phyloP scores from a whole-genome alignment of 2,113 vertebrate species.

The Chaetodon auriga region DNA sequence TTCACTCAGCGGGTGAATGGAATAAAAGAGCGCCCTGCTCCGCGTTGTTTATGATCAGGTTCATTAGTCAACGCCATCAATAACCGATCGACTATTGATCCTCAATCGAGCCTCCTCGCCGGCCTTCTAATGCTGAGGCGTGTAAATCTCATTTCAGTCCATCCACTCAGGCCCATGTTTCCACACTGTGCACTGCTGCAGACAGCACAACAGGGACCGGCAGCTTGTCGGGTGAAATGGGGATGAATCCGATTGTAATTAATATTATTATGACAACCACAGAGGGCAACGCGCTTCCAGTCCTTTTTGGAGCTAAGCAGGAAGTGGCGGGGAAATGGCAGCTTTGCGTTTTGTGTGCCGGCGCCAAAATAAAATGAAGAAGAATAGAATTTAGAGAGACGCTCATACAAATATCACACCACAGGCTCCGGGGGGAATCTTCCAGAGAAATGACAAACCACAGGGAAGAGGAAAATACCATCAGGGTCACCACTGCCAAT shows the following conservation, averaged over 20 bases:
- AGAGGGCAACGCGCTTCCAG: conserved; percentile 12
- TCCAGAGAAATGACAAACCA: conserved; percentile 7
- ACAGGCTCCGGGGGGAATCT: conserved; percentile 28
- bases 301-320: neutral
- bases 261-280: conserved; percentile 6
- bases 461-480: conserved; percentile 26
- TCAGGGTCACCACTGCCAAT: conserved; percentile 53
- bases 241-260: conserved; percentile 18
- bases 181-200: conserved; percentile 17
- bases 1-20: neutral
- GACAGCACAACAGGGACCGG: conserved; percentile 3
- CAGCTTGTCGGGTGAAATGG: neutral
- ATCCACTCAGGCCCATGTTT: neutral
- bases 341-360: neutral
- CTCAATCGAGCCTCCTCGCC: neutral
- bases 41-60: conserved; percentile 5
- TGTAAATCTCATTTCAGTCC: conserved; percentile 5
- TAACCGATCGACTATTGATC: conserved; percentile 40
- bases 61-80: conserved; percentile 11
- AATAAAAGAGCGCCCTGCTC: neutral
- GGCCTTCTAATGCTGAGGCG: neutral
- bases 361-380: conserved; percentile 12
- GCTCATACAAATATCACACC: conserved; percentile 37
- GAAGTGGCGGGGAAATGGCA: conserved; percentile 20
- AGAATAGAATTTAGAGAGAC: neutral